Evolutionary conservation across 23 tunicate species (phyloP).

Genomic region (Botrylloides violaceus): DNA sequence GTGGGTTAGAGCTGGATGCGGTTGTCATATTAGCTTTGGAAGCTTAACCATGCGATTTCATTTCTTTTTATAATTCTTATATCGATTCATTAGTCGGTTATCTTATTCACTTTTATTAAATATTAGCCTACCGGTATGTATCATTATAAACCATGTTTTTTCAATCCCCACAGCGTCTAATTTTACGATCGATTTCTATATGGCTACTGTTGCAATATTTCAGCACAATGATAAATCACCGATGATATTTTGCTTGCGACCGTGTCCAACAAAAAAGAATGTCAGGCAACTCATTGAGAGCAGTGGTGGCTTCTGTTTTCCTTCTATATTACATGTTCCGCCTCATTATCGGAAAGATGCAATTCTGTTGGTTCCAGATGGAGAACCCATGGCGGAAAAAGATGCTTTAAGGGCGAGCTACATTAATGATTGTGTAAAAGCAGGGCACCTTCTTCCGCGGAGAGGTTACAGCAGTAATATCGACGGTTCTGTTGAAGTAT

Average conservation of each 20-base stretch:
- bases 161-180: too few species aligned
- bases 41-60: too few species aligned
- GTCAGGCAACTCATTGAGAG: slow-evolving; percentile 2
- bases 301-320: slow-evolving; percentile 11
- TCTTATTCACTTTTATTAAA: too few species aligned
- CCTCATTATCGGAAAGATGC: slow-evolving; percentile 7
- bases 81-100: too few species aligned
- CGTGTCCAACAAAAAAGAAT: slow-evolving; percentile 7
- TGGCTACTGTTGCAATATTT: slow-evolving; percentile 4
- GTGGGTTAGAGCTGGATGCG: too few species aligned
- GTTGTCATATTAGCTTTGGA: too few species aligned
- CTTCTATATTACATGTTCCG: background rate
- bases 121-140: too few species aligned
- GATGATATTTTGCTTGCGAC: slow-evolving; percentile 15
- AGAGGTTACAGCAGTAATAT: background rate
- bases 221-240: slow-evolving; percentile 9
- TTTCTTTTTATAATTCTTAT: too few species aligned
- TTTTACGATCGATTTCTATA: too few species aligned
- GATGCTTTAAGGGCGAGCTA: slow-evolving; percentile 9
- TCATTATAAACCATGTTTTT: too few species aligned
- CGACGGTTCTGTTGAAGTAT: background rate
- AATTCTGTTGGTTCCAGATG: slow-evolving; percentile 12
- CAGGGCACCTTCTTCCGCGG: background rate
- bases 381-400: slow-evolving; percentile 1
- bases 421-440: slow-evolving; percentile 9